Evolutionary conservation across 2,113 vertebrate species (phyloP), one percentile per base, ranked within the genome.

Genomic region (Progne subis): DNA sequence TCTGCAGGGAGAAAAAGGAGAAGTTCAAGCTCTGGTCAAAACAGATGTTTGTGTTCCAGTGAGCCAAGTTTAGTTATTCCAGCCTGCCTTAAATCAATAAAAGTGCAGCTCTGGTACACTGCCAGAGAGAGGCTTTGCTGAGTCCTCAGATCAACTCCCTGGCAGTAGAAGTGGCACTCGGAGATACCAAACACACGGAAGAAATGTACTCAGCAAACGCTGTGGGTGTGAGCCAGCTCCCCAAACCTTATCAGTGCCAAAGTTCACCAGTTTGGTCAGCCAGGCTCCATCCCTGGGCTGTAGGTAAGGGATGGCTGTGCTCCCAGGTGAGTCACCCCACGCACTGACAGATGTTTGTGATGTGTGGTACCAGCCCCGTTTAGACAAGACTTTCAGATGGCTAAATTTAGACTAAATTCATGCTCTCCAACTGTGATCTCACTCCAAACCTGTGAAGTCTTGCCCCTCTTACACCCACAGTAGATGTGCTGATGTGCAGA

Each of bases 391-490:
- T 93, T 75, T 55, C 50, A 43, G 63, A 49, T 55, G 55, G 56
- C 86, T 96, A 97, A 88, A 96, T 93, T 93, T 95, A 97, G 90
- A 67, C 60, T 70, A 14, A 77, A 83, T 63, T 72, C n/a, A 65
- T 90, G 77, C 63, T 39, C 72, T 74, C 64, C 87, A 91, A 59
- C 20, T 1, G 12, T 94, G 94, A 92, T n/a, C 94, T 95, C 94
- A 96, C 47, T 44, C 32, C n/a, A 41, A 64, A 94, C 93, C 52
- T 95, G 95, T 94, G 64, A 83, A 71, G 49, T 93, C 94, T 93
- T 97, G 93, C 60, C 79, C 49, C 20, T 69, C 70, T 95, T 32
- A 50, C 55, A 44, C 31, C 24, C 2, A 1, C 50, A 82, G 60
- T 11, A 71, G 34, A 63, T 82, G 26, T 88, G 78, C 67, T 78